Evolutionary conservation across 2,888 invertebrate species (phyloP), one percentile per base, ranked within the genome.

Genomic region (Lypha dubia): DNA sequence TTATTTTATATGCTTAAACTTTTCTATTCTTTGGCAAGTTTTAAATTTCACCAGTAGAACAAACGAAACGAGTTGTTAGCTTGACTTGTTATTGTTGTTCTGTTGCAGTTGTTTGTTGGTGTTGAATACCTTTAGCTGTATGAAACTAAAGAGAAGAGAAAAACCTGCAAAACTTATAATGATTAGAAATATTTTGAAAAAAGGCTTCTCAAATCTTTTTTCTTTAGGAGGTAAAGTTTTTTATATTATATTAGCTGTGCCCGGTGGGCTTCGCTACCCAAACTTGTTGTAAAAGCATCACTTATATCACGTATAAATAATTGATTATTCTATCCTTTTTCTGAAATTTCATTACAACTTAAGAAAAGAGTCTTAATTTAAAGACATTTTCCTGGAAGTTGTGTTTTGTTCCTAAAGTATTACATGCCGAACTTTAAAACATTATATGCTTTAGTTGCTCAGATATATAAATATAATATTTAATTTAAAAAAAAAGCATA

Each of bases 21-120:
- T 49, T 74, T 38, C 3, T 22, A 6, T n/a, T 38, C 5, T 44
- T 20, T 32, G 20, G 11, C 3, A 58, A 67, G 56, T 76, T 65
- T 68, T 49, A 62, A 79, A 68, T 79, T 83, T 73, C 79, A 77
- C 38, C 38, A 56, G 15, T n/a, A 32, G 32, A 46, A 22, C 8
- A 60, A 22, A 74, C 8, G 41, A 49, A 74, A 17, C 41, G 60
- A 60, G 62, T 79, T 74, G 74, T 77, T 73, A n/a, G 70, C 46
- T 63, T 71, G 20, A 46, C 11, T 67, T 56, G 32, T 46, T 63
- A 13, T 51, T 60, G 35, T 6, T 62, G 68, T 17, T n/a, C 17
- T 53, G 38, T 70, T 58, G 56, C 13, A 44, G 2, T 28, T 32
- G 44, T 71, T 46, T 44, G 15, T 15, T 70, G 38, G 1, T 58